Evolutionary conservation across 2,888 invertebrate genomes (phyloP).

Genomic region (Eremobia ochroleuca): DNA sequence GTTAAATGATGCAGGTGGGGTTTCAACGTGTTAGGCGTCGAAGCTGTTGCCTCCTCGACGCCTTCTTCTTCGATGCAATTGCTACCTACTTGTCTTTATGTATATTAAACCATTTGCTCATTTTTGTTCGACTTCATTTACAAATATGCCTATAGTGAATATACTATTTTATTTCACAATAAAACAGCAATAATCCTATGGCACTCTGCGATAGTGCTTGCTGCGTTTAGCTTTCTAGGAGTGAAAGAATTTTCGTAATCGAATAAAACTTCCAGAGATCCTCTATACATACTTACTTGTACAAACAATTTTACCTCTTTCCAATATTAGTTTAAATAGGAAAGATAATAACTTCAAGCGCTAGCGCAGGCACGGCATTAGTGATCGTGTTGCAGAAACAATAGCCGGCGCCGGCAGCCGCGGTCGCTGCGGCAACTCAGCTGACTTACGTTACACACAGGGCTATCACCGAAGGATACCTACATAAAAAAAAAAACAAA

Average conservation of each 20-base stretch:
- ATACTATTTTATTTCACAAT: not conserved
- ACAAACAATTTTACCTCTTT: not conserved
- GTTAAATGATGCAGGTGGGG: no score
- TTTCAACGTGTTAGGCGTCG: no score
- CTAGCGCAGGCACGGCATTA: conserved; percentile 49
- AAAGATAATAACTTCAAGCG: conserved; percentile 1
- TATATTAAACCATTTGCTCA: no score
- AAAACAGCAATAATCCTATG: not conserved
- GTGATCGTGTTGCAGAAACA: conserved; percentile 73
- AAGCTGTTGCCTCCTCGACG: no score
- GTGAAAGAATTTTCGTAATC: not conserved
- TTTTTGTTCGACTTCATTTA: not conserved
- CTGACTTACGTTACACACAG: conserved; percentile 65
- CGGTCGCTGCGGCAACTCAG: conserved; percentile 69
- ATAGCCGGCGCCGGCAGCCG: conserved; percentile 68
- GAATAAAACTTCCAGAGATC: not conserved
- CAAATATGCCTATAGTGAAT: not conserved
- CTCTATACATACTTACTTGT: no score
- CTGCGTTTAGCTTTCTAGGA: not conserved
- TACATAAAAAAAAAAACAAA: not conserved
- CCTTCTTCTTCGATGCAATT: no score
- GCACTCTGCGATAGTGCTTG: not conserved
- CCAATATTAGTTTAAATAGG: not conserved
- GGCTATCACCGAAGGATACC: conserved; percentile 22
- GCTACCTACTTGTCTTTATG: not conserved